These are phyloP conservation scores for Machimus rusticus DNA, from an alignment of 2,888 invertebrate species.

Conservation along the genomic window DNA sequence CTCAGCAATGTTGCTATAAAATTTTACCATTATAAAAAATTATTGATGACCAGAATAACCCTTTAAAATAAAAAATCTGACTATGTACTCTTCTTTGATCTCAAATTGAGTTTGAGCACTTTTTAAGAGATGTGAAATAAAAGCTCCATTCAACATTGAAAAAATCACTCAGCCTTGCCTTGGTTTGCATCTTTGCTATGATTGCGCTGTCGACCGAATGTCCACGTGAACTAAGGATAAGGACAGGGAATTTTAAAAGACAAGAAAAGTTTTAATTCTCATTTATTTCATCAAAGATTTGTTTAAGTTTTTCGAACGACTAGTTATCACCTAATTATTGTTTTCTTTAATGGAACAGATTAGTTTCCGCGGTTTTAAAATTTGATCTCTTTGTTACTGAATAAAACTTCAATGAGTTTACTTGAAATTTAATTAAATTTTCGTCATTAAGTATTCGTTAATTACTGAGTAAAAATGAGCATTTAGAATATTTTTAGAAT, in stretches of 20 bases:
- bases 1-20: too few relatives aligned
- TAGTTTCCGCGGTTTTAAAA: background rate
- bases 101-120: background rate
- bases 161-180: background rate
- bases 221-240: background rate
- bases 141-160: background rate
- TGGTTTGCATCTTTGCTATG: background rate
- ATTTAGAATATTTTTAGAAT: slow-evolving; percentile 63
- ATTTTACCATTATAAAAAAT: too few relatives aligned
- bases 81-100: background rate
- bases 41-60: too few relatives aligned
- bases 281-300: slow-evolving; percentile 25
- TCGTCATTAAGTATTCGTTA: background rate
- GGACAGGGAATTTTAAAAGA: background rate
- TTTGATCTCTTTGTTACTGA: background rate
- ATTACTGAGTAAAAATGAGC: slow-evolving; percentile 33
- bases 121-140: background rate
- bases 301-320: background rate
- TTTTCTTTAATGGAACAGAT: slow-evolving; percentile 11
- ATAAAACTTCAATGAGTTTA: slow-evolving; percentile 12
- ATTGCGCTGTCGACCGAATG: background rate
- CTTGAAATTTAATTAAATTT: background rate
- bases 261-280: background rate
- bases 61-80: too few relatives aligned
- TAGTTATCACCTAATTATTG: slow-evolving; percentile 30